A percentile compares a stretch with the other conserved stretches of the same genome.
phyloP scores from a whole-genome alignment of 2,113 vertebrate species.

The Sciurus niger region DNA sequence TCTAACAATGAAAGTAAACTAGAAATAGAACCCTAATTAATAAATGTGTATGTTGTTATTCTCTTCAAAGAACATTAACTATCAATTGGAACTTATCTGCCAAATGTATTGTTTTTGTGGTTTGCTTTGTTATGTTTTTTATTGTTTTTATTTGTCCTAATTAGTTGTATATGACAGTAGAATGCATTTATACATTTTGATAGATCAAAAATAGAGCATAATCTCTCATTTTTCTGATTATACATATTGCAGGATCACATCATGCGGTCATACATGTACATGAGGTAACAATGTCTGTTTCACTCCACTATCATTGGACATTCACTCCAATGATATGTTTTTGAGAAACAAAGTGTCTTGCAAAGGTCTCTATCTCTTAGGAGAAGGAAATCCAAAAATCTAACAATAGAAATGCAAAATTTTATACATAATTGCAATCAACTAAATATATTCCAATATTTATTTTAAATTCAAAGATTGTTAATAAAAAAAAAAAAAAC shows the following conservation, averaged over 20 bases:
- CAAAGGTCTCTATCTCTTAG: neutral
- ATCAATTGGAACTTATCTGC: neutral
- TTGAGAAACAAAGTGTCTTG: neutral
- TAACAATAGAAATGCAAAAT: conserved; percentile 44
- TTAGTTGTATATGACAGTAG: too few species aligned
- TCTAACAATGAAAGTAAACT: conserved; percentile 20
- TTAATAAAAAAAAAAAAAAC: too few species aligned
- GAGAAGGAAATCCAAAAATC: neutral
- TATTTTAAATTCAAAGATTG: conserved; percentile 58
- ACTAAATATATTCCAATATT: conserved; percentile 41
- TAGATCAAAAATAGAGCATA: too few species aligned
- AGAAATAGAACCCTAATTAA: conserved; percentile 10
- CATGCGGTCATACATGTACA: too few species aligned
- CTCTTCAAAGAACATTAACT: conserved; percentile 23
- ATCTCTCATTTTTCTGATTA: too few species aligned
- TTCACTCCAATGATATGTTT: neutral
- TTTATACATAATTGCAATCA: neutral
- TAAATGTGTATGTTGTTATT: neutral
- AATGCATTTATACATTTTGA: too few species aligned
- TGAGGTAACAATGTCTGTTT: too few species aligned
- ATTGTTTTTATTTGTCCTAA: too few species aligned
- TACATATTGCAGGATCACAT: too few species aligned
- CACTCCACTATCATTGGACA: too few species aligned
- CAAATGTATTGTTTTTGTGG: conserved; percentile 21
- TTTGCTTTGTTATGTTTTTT: too few species aligned